phyloP scores from a whole-genome alignment of 2,888 invertebrate genomes.

The Ophion ventricosus region DNA sequence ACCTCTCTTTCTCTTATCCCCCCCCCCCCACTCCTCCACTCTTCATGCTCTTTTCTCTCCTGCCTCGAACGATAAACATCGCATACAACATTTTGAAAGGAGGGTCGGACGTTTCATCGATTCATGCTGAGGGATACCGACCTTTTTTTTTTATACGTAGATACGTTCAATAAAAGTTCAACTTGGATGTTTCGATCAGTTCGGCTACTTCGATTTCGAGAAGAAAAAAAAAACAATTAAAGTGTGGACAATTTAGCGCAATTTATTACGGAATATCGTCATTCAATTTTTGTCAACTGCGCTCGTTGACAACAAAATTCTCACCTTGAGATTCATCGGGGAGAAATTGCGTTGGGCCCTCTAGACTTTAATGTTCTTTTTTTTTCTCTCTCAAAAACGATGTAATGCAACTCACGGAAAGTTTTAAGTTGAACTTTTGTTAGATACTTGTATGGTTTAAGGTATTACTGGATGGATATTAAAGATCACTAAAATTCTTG shows the following conservation, averaged over 20 bases:
- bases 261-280: too few species aligned
- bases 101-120: not conserved
- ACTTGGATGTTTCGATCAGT: too few species aligned
- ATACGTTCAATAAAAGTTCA: too few species aligned
- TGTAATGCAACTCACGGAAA: not conserved
- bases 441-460: not conserved
- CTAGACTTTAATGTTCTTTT: not conserved
- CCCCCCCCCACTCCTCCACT: conserved; percentile 64
- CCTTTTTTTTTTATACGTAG: too few species aligned
- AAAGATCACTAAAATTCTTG: too few species aligned
- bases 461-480: too few species aligned
- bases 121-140: not conserved
- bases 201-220: too few species aligned
- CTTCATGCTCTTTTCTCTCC: conserved; percentile 21
- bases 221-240: too few species aligned
- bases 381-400: not conserved
- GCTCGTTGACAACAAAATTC: not conserved
- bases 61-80: conserved; percentile 1
- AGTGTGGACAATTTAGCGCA: too few species aligned
- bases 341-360: not conserved
- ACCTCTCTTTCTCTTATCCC: conserved; percentile 23
- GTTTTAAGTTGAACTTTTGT: not conserved
- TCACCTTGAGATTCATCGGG: not conserved
- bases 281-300: too few species aligned
- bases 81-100: not conserved